These are phyloP conservation scores for Saccostrea echinata DNA, from an alignment of 1,140 invertebrate genomes.

Conservation along the genomic window DNA sequence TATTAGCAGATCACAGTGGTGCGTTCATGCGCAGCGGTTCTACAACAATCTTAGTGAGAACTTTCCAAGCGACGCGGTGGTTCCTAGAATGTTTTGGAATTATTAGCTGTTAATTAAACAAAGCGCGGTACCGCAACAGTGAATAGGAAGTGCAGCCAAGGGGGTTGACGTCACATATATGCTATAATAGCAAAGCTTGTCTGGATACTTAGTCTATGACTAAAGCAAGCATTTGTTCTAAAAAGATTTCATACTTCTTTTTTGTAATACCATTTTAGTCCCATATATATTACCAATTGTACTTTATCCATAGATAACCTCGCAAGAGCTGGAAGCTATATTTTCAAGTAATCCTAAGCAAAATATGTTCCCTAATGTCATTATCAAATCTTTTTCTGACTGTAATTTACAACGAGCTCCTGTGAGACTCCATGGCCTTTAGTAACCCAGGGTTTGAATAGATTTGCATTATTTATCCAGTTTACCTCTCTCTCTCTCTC, in stretches of 20 bases:
- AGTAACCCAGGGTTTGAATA: too few species aligned
- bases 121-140: conserved; percentile 26
- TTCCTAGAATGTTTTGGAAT: conserved; percentile 21
- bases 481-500: too few species aligned
- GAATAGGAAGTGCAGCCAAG: conserved; percentile 20
- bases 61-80: conserved; percentile 11
- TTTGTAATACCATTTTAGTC: not conserved
- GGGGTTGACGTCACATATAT: conserved; percentile 6
- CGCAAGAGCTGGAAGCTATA: not conserved
- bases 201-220: not conserved
- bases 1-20: conserved; percentile 20
- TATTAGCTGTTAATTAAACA: conserved; percentile 34
- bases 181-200: conserved; percentile 12
- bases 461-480: too few species aligned
- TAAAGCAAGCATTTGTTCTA: not conserved
- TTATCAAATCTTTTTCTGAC: not conserved
- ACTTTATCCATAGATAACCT: not conserved
- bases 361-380: not conserved
- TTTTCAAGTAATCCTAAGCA: not conserved
- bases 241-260: not conserved
- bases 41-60: conserved; percentile 34
- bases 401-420: not conserved
- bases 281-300: not conserved
- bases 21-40: conserved; percentile 32
- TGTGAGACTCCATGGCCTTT: too few species aligned